A percentile compares a stretch with the other conserved stretches of the same genome.
Evolutionary conservation across 2,113 vertebrate species (phyloP).

Genomic region (Halichoerus grypus): DNA sequence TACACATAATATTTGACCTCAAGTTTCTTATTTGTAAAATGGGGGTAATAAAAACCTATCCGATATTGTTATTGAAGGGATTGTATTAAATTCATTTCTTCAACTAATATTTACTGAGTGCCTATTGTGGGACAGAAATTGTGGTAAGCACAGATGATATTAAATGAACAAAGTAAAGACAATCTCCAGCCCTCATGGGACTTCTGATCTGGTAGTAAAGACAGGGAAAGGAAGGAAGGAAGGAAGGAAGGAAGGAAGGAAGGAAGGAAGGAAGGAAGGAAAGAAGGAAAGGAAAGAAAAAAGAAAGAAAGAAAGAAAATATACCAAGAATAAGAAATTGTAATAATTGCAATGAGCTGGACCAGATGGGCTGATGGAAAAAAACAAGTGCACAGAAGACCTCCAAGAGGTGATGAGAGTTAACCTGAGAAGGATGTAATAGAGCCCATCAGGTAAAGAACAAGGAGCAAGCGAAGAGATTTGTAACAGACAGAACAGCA

Average conservation of each 20-base stretch:
- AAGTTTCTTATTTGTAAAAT: neutral
- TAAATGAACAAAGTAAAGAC: neutral
- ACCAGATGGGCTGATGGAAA: neutral
- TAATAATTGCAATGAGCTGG: neutral
- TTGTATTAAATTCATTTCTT: neutral
- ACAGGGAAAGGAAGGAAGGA: neutral
- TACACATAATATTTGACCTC: neutral
- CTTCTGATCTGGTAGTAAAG: neutral
- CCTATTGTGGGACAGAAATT: neutral
- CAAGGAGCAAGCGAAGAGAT: neutral
- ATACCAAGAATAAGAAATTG: neutral
- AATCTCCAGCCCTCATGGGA: neutral
- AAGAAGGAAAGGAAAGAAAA: too few relatives aligned
- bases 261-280: too few relatives aligned
- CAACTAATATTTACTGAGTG: neutral
- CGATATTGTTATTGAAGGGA: neutral
- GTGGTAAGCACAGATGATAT: neutral
- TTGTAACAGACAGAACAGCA: neutral
- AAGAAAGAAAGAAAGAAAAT: neutral
- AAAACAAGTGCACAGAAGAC: neutral
- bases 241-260: neutral
- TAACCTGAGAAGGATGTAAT: neutral
- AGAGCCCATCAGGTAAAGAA: neutral
- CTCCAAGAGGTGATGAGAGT: neutral
- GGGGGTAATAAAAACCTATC: neutral